These are phyloP conservation scores for Megalonaias nervosa DNA, from an alignment of 1,140 invertebrate genomes.

Conservation along the genomic window DNA sequence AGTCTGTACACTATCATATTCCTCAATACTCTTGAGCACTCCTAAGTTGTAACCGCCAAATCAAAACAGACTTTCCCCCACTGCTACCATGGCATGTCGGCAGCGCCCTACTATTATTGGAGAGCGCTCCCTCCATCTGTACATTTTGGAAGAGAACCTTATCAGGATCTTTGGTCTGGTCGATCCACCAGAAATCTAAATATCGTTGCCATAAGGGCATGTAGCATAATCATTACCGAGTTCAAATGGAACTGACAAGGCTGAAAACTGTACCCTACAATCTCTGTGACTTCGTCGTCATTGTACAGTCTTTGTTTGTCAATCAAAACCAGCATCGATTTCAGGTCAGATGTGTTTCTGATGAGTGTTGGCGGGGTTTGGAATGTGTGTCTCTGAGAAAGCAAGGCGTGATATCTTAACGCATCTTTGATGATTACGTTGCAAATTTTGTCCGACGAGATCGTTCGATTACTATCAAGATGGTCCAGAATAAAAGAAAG, in stretches of 20 bases:
- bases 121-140: too few relatives aligned
- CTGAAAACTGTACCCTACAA: slow-evolving; percentile 31
- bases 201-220: slow-evolving; percentile 48
- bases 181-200: slow-evolving; percentile 49
- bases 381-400: too few relatives aligned
- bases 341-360: too few relatives aligned
- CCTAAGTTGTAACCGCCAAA: slow-evolving; percentile 46
- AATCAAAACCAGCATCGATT: too few relatives aligned
- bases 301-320: slow-evolving; percentile 20
- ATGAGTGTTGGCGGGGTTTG: too few relatives aligned
- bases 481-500: too few relatives aligned
- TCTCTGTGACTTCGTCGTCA: slow-evolving; percentile 33
- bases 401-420: too few relatives aligned
- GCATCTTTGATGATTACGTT: too few relatives aligned
- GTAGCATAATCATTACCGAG: slow-evolving; percentile 51
- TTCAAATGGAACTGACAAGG: slow-evolving; percentile 43
- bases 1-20: slow-evolving; percentile 42
- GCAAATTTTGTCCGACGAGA: slow-evolving; percentile 24
- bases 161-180: slow-evolving; percentile 38
- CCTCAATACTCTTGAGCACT: slow-evolving; percentile 43
- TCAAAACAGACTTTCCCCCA: slow-evolving; percentile 38
- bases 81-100: slow-evolving; percentile 48
- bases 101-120: slow-evolving; percentile 46
- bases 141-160: too few relatives aligned
- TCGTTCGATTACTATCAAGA: slow-evolving; percentile 26